A percentile compares a stretch with the other conserved stretches of the same genome.
Conservation (phyloP, 1,140 invertebrate species). For the Drosophila ohnishii region DNA sequence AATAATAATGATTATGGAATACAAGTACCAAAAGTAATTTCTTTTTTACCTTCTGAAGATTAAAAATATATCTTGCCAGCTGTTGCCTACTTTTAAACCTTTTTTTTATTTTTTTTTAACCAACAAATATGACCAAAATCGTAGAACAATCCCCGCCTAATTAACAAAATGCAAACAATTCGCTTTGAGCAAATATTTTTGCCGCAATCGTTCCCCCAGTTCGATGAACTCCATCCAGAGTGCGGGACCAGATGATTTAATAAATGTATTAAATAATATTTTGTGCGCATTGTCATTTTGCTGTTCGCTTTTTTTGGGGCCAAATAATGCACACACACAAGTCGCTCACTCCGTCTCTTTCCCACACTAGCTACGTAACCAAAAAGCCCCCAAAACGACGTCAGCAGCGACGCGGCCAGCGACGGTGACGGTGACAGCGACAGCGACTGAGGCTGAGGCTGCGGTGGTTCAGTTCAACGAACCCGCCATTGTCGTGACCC, state of each 20-base stretch:
- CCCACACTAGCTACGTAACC: slow-evolving; percentile 73
- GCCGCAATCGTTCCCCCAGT: background rate
- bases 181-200: slow-evolving; percentile 42
- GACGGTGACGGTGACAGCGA: slow-evolving; percentile 16
- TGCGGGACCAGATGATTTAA: slow-evolving; percentile 33
- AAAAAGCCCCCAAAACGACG: slow-evolving; percentile 64
- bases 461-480: slow-evolving; percentile 82
- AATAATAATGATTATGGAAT: background rate
- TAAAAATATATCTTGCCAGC: background rate
- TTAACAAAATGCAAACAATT: slow-evolving; percentile 45
- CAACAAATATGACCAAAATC: slow-evolving; percentile 31
- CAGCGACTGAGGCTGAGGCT: slow-evolving; percentile 59
- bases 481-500: slow-evolving; percentile 83
- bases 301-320: slow-evolving; percentile 56
- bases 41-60: no score
- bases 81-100: background rate
- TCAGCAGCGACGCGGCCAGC: slow-evolving; percentile 23
- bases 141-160: slow-evolving; percentile 40
- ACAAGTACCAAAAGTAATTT: background rate
- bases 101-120: background rate
- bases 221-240: slow-evolving; percentile 21
- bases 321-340: slow-evolving; percentile 44
- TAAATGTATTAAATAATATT: slow-evolving; percentile 76
- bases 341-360: slow-evolving; percentile 9
- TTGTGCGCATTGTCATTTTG: slow-evolving; percentile 37